Base-by-base conservation (phyloP, 2,113 vertebrate genomes). In the Eptesicus fuscus region DNA sequence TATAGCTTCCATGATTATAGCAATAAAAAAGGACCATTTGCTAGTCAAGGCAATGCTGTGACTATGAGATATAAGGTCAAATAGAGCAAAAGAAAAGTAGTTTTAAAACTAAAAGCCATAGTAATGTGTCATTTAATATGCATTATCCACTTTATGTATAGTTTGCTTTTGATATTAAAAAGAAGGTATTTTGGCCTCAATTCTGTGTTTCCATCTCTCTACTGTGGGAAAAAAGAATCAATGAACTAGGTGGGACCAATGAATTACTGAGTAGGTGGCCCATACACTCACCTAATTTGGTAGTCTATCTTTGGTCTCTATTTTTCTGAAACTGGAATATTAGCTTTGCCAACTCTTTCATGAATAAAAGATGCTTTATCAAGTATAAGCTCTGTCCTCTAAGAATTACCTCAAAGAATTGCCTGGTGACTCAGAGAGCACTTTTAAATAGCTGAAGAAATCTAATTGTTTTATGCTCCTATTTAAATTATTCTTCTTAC, bases 11-110 rank as follows among this genome's bases (percentile, higher is more conserved):
- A 25, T 74, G 71, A 95, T 88, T 96, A 93, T 0, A 97, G 22
- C 12, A 90, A 91, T 97, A 95, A 95, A 93, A 96, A 83, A 95
- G 93, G 73, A 4, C 93, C 73, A 90, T 78, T 74, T 96, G 32
- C 71, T 87, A 9, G 47, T 94, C 71, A 69, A 67, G 78, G 65
- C 59, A 87, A 51, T 42, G 40, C 69, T 94, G 83, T 84, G 76
- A 88, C 89, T 91, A 32, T 17, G 61, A 93, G 65, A 84, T 51
- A 13, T 44, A 74, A 93, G 91, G 91, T 97, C 93, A 96, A 61
- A 83, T n/a, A 88, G 70, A 95, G 80, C 59, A 83, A 89, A 91
- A 63, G 86, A 85, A 95, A 91, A 86, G 47, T 76, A 94, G n/a
- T 80, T 51, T 95, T 79, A 71, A 85, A 94, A 87, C 49, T 47